These are phyloP conservation scores for Odocoileus hemionus DNA, from an alignment of 2,113 vertebrate genomes.

Conservation along the genomic window DNA sequence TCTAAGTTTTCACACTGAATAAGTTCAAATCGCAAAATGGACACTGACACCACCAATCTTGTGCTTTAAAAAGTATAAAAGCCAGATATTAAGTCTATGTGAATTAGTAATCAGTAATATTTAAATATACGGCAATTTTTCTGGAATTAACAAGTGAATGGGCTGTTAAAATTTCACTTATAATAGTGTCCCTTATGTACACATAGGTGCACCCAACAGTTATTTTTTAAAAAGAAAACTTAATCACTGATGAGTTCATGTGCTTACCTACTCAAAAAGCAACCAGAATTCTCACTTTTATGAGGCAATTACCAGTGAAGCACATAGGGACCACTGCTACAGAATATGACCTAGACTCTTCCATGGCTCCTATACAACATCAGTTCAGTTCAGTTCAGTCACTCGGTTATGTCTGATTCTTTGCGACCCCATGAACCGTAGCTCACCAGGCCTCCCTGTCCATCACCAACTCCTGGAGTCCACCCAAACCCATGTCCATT, in stretches of 20 bases:
- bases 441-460: too few species aligned
- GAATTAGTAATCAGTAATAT: not conserved
- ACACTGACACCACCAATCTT: not conserved
- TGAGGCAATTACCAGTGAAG: not conserved
- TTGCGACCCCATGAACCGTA: fast-evolving
- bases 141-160: not conserved
- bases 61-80: not conserved
- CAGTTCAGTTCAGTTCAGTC: not conserved
- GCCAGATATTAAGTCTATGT: not conserved
- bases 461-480: too few species aligned
- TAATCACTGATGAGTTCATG: not conserved
- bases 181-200: not conserved
- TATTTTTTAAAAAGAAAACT: not conserved
- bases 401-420: fast-evolving
- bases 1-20: not conserved
- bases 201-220: not conserved
- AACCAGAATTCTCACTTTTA: too few species aligned
- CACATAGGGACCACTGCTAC: not conserved
- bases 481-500: not conserved
- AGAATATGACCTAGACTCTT: not conserved
- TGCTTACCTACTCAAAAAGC: not conserved
- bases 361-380: not conserved
- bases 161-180: not conserved
- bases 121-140: not conserved
- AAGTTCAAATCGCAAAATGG: not conserved